Conservation (phyloP, 2,113 vertebrate genomes). For the Lontra canadensis region DNA sequence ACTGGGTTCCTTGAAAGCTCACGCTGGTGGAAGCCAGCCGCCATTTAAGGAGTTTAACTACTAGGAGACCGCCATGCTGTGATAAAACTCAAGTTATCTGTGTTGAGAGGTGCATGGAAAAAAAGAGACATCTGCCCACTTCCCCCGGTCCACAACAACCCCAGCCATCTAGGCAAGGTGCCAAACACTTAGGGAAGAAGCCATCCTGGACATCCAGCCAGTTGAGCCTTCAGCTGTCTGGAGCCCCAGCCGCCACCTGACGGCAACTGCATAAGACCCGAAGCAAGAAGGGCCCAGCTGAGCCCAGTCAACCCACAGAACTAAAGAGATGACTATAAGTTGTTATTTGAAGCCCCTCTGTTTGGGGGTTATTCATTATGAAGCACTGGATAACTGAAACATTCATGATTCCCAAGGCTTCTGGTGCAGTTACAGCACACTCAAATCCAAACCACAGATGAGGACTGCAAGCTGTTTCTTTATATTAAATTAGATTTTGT, state of each 20-base stretch:
- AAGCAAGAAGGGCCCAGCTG: background rate
- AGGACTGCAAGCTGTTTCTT: background rate
- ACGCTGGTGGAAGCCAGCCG: background rate
- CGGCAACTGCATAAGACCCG: background rate
- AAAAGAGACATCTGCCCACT: background rate
- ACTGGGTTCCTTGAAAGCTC: background rate
- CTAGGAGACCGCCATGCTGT: background rate
- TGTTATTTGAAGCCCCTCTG: background rate
- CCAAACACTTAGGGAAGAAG: background rate
- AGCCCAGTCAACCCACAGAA: background rate
- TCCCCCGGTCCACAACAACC: background rate
- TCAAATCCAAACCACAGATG: background rate
- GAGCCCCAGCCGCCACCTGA: background rate
- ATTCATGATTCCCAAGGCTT: background rate
- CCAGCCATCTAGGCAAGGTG: background rate
- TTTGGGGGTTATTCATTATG: background rate
- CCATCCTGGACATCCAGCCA: background rate
- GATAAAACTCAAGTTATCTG: background rate
- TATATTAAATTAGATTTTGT: constrained; percentile 9
- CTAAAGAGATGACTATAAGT: background rate
- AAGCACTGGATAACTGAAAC: background rate
- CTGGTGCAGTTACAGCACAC: background rate
- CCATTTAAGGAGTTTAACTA: background rate
- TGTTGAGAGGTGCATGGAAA: background rate
- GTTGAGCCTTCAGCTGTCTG: background rate